A percentile compares a stretch with the other conserved stretches of the same genome.
Conservation (phyloP, 2,888 invertebrate species). For the Oscheius sp. region DNA sequence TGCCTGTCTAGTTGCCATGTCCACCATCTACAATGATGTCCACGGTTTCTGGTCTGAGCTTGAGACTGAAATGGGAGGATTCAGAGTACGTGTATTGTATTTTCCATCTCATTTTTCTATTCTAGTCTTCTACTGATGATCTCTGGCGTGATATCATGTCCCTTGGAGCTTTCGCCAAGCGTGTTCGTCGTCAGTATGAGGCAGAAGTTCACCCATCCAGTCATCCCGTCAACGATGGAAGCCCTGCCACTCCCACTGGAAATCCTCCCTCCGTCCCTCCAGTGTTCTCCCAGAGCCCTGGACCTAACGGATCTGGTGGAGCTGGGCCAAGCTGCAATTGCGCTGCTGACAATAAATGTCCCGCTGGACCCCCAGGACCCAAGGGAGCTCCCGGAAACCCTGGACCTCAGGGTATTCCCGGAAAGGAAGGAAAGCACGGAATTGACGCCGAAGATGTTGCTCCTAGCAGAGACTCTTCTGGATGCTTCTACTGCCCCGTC, state of each 20-base stretch:
- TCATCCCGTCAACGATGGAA: slow-evolving; percentile 51
- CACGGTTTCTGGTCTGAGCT: slow-evolving; percentile 66
- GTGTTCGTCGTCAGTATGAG: slow-evolving; percentile 58
- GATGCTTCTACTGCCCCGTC: slow-evolving; percentile 72
- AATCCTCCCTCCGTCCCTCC: slow-evolving; percentile 63
- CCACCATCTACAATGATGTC: slow-evolving; percentile 69
- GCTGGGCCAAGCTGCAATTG: slow-evolving; percentile 53
- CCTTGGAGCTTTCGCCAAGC: slow-evolving; percentile 47
- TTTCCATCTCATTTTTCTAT: not conserved
- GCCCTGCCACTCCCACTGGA: slow-evolving; percentile 57
- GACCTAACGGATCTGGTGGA: slow-evolving; percentile 53
- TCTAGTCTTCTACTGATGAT: slow-evolving; percentile 66
- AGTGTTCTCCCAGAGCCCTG: slow-evolving; percentile 56
- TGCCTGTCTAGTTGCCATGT: slow-evolving; percentile 66
- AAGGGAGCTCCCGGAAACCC: slow-evolving; percentile 66
- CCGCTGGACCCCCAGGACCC: slow-evolving; percentile 62
- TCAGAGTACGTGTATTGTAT: slow-evolving; percentile 53
- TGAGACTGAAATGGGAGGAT: slow-evolving; percentile 68
- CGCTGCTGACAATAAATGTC: slow-evolving; percentile 56
- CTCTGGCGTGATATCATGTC: slow-evolving; percentile 70
- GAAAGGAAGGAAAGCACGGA: slow-evolving; percentile 66
- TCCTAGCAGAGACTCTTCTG: slow-evolving; percentile 63
- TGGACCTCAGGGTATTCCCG: slow-evolving; percentile 67
- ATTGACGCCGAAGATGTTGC: slow-evolving; percentile 68
- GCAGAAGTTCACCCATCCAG: slow-evolving; percentile 41